Percentiles rank a stretch among this genome's conserved stretches.
Conservation (phyloP, 2,113 vertebrate genomes). For the Pholis gunnellus region DNA sequence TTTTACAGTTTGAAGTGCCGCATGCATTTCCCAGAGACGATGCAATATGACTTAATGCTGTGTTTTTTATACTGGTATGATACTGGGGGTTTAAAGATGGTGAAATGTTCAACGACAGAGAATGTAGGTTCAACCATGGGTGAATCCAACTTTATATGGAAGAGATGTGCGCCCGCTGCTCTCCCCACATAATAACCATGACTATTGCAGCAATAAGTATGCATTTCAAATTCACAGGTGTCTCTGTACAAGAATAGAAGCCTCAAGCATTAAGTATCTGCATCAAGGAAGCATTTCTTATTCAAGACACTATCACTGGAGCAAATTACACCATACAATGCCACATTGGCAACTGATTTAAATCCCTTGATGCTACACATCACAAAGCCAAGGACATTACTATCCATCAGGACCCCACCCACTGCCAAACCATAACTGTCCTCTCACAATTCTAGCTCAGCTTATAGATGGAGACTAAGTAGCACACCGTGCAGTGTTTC, state of each 20-base stretch:
- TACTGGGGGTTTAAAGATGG: neutral
- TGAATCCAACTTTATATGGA: constrained; percentile 20
- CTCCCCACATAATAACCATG: constrained; percentile 19
- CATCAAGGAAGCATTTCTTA: constrained; percentile 25
- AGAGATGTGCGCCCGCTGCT: constrained; percentile 1
- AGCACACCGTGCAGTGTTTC: constrained; percentile 44
- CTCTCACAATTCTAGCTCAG: constrained; percentile 21
- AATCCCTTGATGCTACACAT: constrained; percentile 37
- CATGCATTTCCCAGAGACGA: neutral
- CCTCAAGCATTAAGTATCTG: constrained; percentile 30
- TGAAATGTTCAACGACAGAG: constrained; percentile 16
- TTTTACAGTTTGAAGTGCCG: neutral
- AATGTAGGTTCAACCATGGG: constrained; percentile 35
- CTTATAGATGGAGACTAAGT: constrained; percentile 55
- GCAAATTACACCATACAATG: constrained; percentile 27
- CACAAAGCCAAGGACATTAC: constrained; percentile 44
- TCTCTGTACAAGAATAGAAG: constrained; percentile 9
- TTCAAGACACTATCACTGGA: constrained; percentile 26
- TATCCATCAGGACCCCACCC: constrained; percentile 33
- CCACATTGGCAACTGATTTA: constrained; percentile 19
- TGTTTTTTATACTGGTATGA: neutral
- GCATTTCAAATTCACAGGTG: constrained; percentile 28
- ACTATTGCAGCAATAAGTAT: constrained; percentile 22
- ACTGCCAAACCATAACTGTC: constrained; percentile 22
- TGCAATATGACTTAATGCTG: neutral